Evolutionary conservation across 2,888 invertebrate species (phyloP).

Genomic region (Cyaniris semiargus): DNA sequence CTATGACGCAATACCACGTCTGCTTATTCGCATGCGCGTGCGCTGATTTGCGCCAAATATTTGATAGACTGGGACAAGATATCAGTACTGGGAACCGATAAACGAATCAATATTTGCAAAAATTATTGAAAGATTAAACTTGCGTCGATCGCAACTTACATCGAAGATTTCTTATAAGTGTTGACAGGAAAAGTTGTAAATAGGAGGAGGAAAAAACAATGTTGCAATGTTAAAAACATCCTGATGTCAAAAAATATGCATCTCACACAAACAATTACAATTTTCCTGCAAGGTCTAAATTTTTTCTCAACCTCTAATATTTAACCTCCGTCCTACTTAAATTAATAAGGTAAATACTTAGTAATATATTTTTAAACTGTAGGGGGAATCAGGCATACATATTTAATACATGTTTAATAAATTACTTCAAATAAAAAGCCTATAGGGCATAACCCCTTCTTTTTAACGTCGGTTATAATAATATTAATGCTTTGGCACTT

Average conservation of each 20-base stretch:
- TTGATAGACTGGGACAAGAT: constrained; percentile 38
- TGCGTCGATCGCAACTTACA: neutral
- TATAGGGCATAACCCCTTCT: no score
- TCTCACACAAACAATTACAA: no score
- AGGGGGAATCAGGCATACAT: no score
- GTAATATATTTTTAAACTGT: no score
- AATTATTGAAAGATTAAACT: constrained; percentile 18
- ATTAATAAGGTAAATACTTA: no score
- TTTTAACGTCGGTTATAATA: no score
- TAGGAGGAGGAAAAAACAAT: neutral
- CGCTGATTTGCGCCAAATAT: constrained; percentile 38
- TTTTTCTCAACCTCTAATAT: no score
- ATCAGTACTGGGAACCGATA: constrained; percentile 34
- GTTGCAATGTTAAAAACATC: neutral
- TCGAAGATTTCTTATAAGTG: neutral
- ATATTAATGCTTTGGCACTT: no score
- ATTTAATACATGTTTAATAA: no score
- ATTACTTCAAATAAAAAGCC: no score
- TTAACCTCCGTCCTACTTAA: no score
- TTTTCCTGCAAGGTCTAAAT: no score
- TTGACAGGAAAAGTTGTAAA: neutral
- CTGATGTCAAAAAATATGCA: neutral
- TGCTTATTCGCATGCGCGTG: constrained; percentile 36
- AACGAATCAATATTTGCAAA: constrained; percentile 21
- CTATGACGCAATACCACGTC: constrained; percentile 45